Percentiles rank a stretch among this genome's conserved stretches.
Conservation (phyloP, 2,113 vertebrate genomes). For the Psettodes erumei region DNA sequence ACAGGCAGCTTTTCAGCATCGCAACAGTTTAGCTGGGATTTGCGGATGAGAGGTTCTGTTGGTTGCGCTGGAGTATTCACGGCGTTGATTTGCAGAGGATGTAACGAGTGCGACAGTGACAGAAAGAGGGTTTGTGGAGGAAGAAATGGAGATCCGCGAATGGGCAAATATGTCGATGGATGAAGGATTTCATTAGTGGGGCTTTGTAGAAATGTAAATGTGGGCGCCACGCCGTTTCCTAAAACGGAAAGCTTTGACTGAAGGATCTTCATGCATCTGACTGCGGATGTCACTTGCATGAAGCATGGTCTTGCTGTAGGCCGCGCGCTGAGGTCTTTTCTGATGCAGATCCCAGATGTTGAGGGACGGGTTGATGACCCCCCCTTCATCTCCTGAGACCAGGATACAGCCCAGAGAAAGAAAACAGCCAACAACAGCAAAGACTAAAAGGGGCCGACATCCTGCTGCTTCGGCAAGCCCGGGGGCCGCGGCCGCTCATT, state of each 20-base stretch:
- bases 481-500: constrained; percentile 64
- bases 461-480: constrained; percentile 69
- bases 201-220: constrained; percentile 47
- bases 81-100: constrained; percentile 50
- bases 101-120: constrained; percentile 53
- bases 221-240: constrained; percentile 24
- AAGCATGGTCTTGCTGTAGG: constrained; percentile 5
- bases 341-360: constrained; percentile 83
- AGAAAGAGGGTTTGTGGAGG: constrained; percentile 38
- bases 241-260: constrained; percentile 39
- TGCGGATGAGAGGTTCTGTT: constrained; percentile 58
- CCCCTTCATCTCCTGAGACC: constrained; percentile 64
- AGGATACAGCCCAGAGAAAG: constrained; percentile 48
- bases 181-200: constrained; percentile 43
- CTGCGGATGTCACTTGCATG: constrained; percentile 41
- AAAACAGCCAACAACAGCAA: constrained; percentile 67
- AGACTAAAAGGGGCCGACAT: constrained; percentile 71
- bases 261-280: constrained; percentile 47
- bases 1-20: constrained; percentile 70
- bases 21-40: constrained; percentile 66
- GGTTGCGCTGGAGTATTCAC: constrained; percentile 39
- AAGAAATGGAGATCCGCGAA: constrained; percentile 35
- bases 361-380: constrained; percentile 52
- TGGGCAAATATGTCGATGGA: constrained; percentile 30
- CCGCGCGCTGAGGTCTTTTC: constrained; percentile 53